Evolutionary conservation across 2,797 vertebrate species (phyloP).

Genomic region (Cynopterus sphinx): DNA sequence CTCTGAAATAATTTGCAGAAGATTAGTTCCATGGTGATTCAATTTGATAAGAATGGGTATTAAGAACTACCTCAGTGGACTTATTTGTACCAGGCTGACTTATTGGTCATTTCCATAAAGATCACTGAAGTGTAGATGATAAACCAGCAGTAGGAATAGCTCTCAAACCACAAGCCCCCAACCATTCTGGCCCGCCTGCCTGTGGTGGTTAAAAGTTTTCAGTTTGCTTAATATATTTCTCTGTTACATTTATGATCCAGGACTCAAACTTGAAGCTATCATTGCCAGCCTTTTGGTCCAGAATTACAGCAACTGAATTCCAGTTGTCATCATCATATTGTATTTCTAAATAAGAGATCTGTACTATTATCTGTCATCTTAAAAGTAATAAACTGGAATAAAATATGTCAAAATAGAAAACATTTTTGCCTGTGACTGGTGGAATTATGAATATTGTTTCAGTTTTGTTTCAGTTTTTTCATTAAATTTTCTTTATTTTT

Average conservation of each 20-base stretch:
- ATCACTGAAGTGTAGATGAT: conserved; percentile 81
- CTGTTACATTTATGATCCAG: conserved; percentile 74
- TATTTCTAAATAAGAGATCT: conserved; percentile 50
- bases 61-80: conserved; percentile 81
- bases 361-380: neutral
- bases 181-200: conserved; percentile 36
- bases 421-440: neutral
- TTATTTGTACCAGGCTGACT: conserved; percentile 79
- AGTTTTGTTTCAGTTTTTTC: neutral
- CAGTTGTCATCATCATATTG: conserved; percentile 73
- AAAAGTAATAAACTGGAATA: neutral
- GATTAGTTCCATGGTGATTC: conserved; percentile 83
- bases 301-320: conserved; percentile 79
- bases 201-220: conserved; percentile 61
- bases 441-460: neutral
- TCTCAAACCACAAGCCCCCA: neutral
- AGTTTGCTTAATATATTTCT: conserved; percentile 82
- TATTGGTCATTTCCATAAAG: conserved; percentile 80
- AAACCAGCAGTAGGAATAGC: conserved; percentile 74
- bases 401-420: neutral
- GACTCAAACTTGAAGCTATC: conserved; percentile 63
- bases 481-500: neutral
- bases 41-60: conserved; percentile 85
- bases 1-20: conserved; percentile 84
- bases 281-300: conserved; percentile 71